Evolutionary conservation across 2,113 vertebrate genomes (phyloP), one percentile per base, ranked within the genome.

Genomic region (Pedionomus torquatus): DNA sequence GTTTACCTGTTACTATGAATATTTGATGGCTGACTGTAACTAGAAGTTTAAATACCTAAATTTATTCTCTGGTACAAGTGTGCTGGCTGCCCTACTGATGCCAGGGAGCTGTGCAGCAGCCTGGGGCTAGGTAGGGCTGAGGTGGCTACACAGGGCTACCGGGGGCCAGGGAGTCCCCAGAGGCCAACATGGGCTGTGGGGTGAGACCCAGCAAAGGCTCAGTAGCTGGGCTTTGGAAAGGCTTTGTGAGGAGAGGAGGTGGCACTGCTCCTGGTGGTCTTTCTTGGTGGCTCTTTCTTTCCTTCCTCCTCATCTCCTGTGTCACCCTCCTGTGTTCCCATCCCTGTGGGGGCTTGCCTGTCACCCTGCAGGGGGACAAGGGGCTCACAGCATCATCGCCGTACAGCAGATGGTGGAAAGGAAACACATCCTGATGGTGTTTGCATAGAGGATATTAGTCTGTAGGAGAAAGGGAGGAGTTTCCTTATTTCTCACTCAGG

Each of bases 11-110:
- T 93, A 76, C 83, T 94, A 75, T 93, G 89, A 97, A 92, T 96
- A 94, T 93, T 95, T 96, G 95, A 97, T 94, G 90, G 52, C 41
- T 89, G 63, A 76, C 81, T 94, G 78, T 94, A 96, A 96, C 1
- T 30, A 96, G 94, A 33, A 79, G 44, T 90, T 95, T 93, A 95
- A 96, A 97, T 93, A 92, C 39, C 60, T 58, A 44, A 77, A 82
- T 95, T 86, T 54, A 55, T 95, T 93, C 43, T 63, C 76, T 5
- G 3, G 23, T 92, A 69, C 39, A 84, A 61, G 48, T 1, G 0
- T 17, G 3, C 31, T 74, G 85, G 24, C 68, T 86, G 63, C n/a
- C 41, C 41, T 84, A 60, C 41, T 51, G 41, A 12, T 37, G 31
- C 69, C 3, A 2, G 20, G 30, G 63, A 80, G 18, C 58, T 87